phyloP scores from a whole-genome alignment of 2,888 invertebrate genomes.

The Drosophila nr. medialis region DNA sequence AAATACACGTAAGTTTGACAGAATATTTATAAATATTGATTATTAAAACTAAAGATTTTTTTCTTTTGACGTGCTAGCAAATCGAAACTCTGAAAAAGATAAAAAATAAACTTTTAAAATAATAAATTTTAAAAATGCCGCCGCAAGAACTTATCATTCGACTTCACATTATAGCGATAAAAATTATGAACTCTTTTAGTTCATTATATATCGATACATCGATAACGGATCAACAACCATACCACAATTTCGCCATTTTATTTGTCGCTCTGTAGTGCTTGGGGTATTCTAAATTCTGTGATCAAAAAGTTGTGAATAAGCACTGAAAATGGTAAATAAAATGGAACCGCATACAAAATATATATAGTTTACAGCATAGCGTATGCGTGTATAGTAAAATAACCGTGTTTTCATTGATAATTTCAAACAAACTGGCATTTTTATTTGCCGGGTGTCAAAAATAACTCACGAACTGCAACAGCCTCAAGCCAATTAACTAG shows the following conservation, averaged over 20 bases:
- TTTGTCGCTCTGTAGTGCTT: conserved; percentile 71
- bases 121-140: conserved; percentile 11
- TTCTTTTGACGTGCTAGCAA: background rate
- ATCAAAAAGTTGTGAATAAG: conserved; percentile 66
- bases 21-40: background rate
- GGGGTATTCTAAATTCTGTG: conserved; percentile 68
- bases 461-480: conserved; percentile 34
- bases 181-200: background rate
- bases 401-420: conserved; percentile 63
- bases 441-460: conserved; percentile 70
- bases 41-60: background rate
- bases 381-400: conserved; percentile 21
- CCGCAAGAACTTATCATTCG: background rate
- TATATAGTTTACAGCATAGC: conserved; percentile 45
- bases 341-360: conserved; percentile 17
- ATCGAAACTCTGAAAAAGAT: background rate
- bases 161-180: background rate
- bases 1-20: background rate
- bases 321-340: conserved; percentile 68
- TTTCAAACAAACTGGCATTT: conserved; percentile 48
- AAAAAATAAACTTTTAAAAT: background rate
- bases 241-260: conserved; percentile 62
- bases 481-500: conserved; percentile 43
- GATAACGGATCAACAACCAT: conserved; percentile 14
- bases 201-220: conserved; percentile 31